Base-by-base conservation (phyloP, 2,113 vertebrate genomes). In the Chionis minor region DNA sequence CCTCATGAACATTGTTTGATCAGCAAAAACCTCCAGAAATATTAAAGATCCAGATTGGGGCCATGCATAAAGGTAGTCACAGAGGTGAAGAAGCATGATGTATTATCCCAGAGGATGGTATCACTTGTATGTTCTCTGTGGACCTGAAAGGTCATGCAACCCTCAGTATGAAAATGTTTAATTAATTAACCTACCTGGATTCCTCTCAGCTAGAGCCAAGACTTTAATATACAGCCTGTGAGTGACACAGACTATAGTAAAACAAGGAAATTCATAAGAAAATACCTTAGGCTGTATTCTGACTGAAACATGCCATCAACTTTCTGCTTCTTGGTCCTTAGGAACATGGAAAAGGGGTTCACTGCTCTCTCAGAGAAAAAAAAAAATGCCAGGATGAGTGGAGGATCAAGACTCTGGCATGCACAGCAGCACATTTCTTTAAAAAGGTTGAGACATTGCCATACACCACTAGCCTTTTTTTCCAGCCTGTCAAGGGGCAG, bases 181-280 rank as follows among this genome's bases (percentile, higher is more conserved):
- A 88, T 85, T 96, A 94, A 95, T 96, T 91, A 81, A 94, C 90
- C 61, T 87, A 66, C 78, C 51, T 90, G 69, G 18, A 84, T 89
- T 69, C 30, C 35, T 92, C 81, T 85, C 92, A 90, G 65, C 51
- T 72, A 66, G 47, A 90, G 65, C n/a, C 65, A 70, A 71, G 56
- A 40, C 38, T 72, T 82, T 89, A 88, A 73, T 65, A 90, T 52
- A 86, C 30, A 73, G 21, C 15, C 56, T 40, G 49, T 63, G 80
- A 86, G 40, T 77, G 80, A 52, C 67, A 86, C 9, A 78, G 69
- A 32, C 19, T 51, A 3, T 32, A 63, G 51, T 51, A 72, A 91
- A 81, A 24, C 3, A 51, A 85, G 30, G 35, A 77, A 73, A 70
- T 66, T 71, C 55, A 78, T 33, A 94, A 80, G 17, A 27, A 75